Evolutionary conservation across 2,888 invertebrate genomes (phyloP).

Genomic region (Eupithecia centaureata): DNA sequence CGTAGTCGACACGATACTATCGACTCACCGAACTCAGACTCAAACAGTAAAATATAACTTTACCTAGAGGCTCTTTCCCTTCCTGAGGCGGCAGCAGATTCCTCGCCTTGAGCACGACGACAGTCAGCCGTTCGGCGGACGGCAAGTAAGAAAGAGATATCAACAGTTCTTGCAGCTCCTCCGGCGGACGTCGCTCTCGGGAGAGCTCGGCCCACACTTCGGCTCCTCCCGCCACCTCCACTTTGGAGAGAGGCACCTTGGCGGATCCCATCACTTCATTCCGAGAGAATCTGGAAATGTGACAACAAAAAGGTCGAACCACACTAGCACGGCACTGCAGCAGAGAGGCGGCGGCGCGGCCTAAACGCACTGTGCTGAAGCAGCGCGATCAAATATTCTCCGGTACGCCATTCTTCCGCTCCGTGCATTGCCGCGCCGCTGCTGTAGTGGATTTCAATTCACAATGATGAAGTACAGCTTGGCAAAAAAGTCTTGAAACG

Average conservation of each 20-base stretch:
- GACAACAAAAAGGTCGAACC: not conserved
- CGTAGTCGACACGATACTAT: no score
- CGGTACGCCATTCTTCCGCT: no score
- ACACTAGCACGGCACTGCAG: no score
- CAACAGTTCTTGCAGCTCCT: constrained; percentile 91
- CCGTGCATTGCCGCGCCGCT: no score
- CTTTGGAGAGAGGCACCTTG: constrained; percentile 89
- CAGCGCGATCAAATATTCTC: no score
- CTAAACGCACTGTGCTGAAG: no score
- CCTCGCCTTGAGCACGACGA: constrained; percentile 92
- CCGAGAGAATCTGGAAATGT: constrained; percentile 87
- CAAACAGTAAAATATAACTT: not conserved
- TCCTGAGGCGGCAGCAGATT: constrained; percentile 90
- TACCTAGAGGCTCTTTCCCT: constrained; percentile 86
- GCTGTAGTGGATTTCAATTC: no score
- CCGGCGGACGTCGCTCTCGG: constrained; percentile 91
- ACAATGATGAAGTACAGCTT: no score
- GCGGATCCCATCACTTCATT: constrained; percentile 95
- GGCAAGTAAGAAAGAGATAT: constrained; percentile 94
- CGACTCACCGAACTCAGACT: no score
- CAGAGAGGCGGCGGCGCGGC: no score
- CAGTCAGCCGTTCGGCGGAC: constrained; percentile 93
- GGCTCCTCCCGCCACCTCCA: constrained; percentile 90
- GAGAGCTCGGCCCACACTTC: constrained; percentile 96
- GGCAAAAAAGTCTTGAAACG: no score